Conservation (phyloP, 2,888 invertebrate species). For the Laspeyria flexula region DNA sequence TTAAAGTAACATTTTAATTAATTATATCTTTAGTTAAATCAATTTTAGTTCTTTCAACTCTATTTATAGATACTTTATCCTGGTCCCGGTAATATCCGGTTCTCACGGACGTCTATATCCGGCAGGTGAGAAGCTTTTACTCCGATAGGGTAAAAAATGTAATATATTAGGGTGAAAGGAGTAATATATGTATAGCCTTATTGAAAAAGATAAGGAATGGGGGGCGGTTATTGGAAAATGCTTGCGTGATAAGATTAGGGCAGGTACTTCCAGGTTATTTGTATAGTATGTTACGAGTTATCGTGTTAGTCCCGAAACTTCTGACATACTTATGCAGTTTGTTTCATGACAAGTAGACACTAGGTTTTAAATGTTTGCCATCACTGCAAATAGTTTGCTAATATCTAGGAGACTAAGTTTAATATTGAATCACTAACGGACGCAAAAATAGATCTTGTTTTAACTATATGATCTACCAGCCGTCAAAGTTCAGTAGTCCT, state of each 20-base stretch:
- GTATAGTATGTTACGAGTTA: too few species aligned
- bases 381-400: too few species aligned
- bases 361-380: too few species aligned
- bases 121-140: constrained; percentile 5
- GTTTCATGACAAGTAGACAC: too few species aligned
- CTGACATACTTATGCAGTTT: too few species aligned
- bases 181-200: constrained; percentile 3
- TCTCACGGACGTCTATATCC: constrained; percentile 14
- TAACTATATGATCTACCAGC: too few species aligned
- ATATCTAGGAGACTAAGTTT: too few species aligned
- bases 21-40: background rate
- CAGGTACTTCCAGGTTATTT: background rate
- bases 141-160: constrained; percentile 10
- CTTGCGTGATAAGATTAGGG: background rate
- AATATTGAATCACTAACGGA: too few species aligned
- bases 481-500: too few species aligned
- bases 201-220: background rate
- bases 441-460: too few species aligned
- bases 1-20: too few species aligned
- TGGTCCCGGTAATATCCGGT: constrained; percentile 32
- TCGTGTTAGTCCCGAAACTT: too few species aligned
- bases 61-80: constrained; percentile 9
- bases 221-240: background rate
- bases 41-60: background rate
- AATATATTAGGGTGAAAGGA: constrained; percentile 4